phyloP scores from a whole-genome alignment of 1,140 invertebrate genomes.

The Coenobita brevimanus region DNA sequence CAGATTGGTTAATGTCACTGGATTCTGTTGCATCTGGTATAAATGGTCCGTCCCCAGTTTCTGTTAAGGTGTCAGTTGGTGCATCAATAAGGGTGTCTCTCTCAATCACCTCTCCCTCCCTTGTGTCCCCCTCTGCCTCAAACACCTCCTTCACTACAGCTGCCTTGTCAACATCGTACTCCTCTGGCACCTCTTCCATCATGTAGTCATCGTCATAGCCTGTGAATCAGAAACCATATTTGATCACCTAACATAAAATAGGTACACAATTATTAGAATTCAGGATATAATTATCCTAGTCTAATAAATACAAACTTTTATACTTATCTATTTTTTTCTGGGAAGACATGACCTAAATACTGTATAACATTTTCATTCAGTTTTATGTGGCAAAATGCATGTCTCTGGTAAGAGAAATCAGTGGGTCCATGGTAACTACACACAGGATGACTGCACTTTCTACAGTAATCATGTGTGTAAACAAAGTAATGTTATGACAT shows the following conservation, averaged over 20 bases:
- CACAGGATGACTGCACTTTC: too few relatives aligned
- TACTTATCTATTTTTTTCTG: too few relatives aligned
- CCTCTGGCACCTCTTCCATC: slow-evolving; percentile 26
- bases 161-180: slow-evolving; percentile 2
- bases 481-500: too few relatives aligned
- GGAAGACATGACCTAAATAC: too few relatives aligned
- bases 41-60: background rate
- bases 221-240: background rate
- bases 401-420: too few relatives aligned
- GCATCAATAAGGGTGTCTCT: too few relatives aligned
- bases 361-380: too few relatives aligned
- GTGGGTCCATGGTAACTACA: too few relatives aligned
- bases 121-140: background rate
- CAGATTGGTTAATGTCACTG: background rate
- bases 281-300: background rate
- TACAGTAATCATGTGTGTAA: too few relatives aligned
- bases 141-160: background rate
- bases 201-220: slow-evolving; percentile 58
- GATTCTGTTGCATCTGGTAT: background rate
- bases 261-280: background rate
- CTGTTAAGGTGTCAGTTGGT: too few relatives aligned
- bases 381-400: too few relatives aligned
- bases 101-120: background rate
- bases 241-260: background rate
- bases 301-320: background rate